Evolutionary conservation across 2,797 vertebrate species (phyloP).

Genomic region (Artibeus lituratus): DNA sequence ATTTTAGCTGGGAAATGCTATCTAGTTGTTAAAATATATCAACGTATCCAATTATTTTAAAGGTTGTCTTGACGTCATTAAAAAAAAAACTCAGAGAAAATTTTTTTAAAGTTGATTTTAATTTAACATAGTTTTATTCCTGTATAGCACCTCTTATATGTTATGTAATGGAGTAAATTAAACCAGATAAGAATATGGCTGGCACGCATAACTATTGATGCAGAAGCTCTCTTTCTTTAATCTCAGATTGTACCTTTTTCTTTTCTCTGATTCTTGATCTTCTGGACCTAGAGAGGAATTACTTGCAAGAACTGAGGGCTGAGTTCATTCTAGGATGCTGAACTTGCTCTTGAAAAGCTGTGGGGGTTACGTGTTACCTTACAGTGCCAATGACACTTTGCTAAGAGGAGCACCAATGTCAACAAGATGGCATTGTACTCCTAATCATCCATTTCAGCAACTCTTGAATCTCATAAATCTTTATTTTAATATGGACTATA

Average conservation of each 20-base stretch:
- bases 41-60: not conserved
- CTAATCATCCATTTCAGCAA: constrained; percentile 22
- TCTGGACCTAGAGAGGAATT: not conserved
- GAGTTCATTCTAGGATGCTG: not conserved
- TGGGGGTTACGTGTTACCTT: not conserved
- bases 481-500: constrained; percentile 40
- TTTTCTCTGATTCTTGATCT: not conserved
- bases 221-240: not conserved
- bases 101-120: not conserved
- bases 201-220: not conserved
- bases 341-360: not conserved
- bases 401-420: not conserved
- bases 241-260: not conserved
- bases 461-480: not conserved
- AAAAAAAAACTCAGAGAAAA: not conserved
- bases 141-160: not conserved
- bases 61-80: not conserved
- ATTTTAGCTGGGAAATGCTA: not conserved
- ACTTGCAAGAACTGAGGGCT: not conserved
- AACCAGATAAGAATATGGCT: not conserved
- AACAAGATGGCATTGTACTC: not conserved
- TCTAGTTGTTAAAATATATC: not conserved
- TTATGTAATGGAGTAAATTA: not conserved
- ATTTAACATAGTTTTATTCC: not conserved
- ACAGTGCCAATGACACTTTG: not conserved